Percentiles rank a stretch among this genome's conserved stretches.
These are phyloP conservation scores for Melanotaenia trifasciata DNA, from an alignment of 2,797 vertebrate species.

Conservation along the genomic window DNA sequence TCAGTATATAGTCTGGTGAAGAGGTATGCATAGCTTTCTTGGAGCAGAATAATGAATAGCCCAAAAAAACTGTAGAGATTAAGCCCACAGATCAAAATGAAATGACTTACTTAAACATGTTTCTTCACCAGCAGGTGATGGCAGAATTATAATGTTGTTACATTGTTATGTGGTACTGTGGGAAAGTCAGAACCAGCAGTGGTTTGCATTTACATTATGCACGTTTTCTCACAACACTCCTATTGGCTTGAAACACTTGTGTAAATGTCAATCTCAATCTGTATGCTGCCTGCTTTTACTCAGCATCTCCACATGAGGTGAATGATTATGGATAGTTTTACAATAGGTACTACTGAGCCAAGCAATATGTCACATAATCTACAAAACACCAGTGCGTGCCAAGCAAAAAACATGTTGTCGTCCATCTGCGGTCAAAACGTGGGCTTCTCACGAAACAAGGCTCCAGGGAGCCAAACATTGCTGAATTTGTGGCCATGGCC, in stretches of 20 bases:
- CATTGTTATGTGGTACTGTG: constrained; percentile 11
- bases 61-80: neutral
- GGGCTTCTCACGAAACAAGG: constrained; percentile 61
- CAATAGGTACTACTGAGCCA: constrained; percentile 56
- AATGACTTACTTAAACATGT: constrained; percentile 17
- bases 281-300: constrained; percentile 40
- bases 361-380: constrained; percentile 62
- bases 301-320: constrained; percentile 47
- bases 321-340: constrained; percentile 61
- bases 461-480: constrained; percentile 59
- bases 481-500: constrained; percentile 67
- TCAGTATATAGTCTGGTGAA: constrained; percentile 60
- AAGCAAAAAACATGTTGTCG: constrained; percentile 65
- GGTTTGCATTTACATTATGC: constrained; percentile 28
- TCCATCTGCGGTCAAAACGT: constrained; percentile 54
- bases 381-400: constrained; percentile 53
- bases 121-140: constrained; percentile 22
- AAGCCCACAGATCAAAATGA: neutral
- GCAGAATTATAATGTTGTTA: constrained; percentile 5
- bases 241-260: constrained; percentile 36
- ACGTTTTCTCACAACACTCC: constrained; percentile 29
- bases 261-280: constrained; percentile 45
- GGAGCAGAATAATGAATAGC: neutral
- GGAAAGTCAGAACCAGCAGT: constrained; percentile 5
- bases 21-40: constrained; percentile 49